Evolutionary conservation across 1,140 invertebrate genomes (phyloP).

Genomic region (Drosophila yakuba): DNA sequence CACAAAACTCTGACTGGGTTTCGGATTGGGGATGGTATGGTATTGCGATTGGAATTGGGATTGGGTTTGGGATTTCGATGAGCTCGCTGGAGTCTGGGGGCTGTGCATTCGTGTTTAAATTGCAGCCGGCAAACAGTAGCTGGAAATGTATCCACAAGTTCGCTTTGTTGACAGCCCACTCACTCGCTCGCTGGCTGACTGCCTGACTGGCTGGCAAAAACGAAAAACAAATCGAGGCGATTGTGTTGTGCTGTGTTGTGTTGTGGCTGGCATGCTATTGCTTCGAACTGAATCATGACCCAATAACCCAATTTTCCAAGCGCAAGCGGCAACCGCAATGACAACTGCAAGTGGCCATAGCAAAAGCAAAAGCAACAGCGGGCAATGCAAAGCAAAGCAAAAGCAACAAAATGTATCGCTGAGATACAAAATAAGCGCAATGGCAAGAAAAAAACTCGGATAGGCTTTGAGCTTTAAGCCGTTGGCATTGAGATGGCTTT

Average conservation of each 20-base stretch:
- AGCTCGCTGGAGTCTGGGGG: conserved; percentile 6
- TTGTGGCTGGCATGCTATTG: conserved; percentile 39
- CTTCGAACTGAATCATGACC: conserved; percentile 82
- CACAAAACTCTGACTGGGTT: conserved; percentile 30
- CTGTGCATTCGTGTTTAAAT: conserved; percentile 34
- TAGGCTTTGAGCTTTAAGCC: conserved; percentile 68
- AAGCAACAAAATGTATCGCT: conserved; percentile 66
- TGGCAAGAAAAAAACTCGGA: conserved; percentile 37
- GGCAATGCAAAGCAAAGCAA: conserved; percentile 6
- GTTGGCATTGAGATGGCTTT: conserved; percentile 26
- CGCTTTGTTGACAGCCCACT: conserved; percentile 61
- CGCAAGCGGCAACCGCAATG: conserved; percentile 61
- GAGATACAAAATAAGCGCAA: conserved; percentile 56
- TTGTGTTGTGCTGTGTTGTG: conserved; percentile 58
- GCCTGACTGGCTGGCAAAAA: conserved; percentile 25
- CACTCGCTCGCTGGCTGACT: conserved; percentile 4
- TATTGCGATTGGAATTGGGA: conserved; percentile 20
- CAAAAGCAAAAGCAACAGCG: conserved; percentile 23
- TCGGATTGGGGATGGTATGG: conserved; percentile 6
- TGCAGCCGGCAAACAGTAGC: conserved; percentile 73
- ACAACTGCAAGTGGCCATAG: conserved; percentile 54
- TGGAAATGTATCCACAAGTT: conserved; percentile 79
- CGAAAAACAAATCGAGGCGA: conserved; percentile 78
- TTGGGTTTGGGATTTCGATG: conserved; percentile 32
- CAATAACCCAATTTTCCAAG: conserved; percentile 78